Conservation (phyloP, 2,113 vertebrate species). For the Sakesphorus luctuosus region DNA sequence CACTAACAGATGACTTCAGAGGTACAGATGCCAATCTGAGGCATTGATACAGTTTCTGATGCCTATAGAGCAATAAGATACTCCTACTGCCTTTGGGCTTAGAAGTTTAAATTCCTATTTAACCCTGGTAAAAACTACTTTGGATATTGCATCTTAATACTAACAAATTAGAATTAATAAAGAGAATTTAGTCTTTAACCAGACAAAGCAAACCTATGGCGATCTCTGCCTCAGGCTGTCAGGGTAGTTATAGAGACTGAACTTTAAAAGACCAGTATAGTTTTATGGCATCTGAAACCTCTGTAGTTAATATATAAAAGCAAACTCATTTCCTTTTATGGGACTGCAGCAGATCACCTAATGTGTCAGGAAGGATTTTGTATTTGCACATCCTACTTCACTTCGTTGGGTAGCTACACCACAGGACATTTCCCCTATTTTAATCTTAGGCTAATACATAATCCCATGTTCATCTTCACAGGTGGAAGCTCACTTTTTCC, state of each 20-base stretch:
- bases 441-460: background rate
- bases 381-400: background rate
- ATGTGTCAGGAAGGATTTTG: background rate
- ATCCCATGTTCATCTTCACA: background rate
- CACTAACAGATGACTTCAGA: background rate
- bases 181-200: slow-evolving; percentile 2
- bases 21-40: background rate
- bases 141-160: background rate
- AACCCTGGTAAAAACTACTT: background rate
- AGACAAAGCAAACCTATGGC: background rate
- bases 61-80: background rate
- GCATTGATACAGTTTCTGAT: background rate
- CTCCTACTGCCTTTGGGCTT: background rate
- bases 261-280: slow-evolving; percentile 1
- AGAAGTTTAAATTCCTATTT: background rate
- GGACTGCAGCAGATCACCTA: background rate
- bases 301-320: background rate
- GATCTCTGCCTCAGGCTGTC: background rate
- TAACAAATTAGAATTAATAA: slow-evolving; percentile 13
- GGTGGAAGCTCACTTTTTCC: background rate
- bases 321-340: background rate
- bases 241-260: background rate
- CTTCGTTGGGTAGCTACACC: background rate
- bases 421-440: background rate
- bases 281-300: slow-evolving; percentile 35